A percentile compares a stretch with the other conserved stretches of the same genome.
Evolutionary conservation across 1,140 invertebrate genomes (phyloP).

Genomic region (Zaprionus tsacasi): DNA sequence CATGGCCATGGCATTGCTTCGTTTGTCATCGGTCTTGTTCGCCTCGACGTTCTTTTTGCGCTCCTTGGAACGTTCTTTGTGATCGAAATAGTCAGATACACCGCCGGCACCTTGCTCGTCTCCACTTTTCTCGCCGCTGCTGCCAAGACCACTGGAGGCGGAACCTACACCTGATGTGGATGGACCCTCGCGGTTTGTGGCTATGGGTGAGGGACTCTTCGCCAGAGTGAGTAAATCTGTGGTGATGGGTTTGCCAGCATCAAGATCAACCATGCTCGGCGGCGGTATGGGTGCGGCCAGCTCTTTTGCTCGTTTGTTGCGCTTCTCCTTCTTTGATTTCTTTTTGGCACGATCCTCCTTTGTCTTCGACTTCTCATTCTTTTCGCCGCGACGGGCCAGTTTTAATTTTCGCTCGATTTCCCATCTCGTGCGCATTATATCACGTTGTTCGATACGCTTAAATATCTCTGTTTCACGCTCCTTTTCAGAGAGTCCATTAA

Average conservation of each 20-base stretch:
- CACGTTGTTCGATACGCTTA: slow-evolving; percentile 96
- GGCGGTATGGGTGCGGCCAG: slow-evolving; percentile 65
- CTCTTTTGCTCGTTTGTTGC: slow-evolving; percentile 81
- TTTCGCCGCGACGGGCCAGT: slow-evolving; percentile 92
- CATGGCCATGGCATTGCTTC: slow-evolving; percentile 95
- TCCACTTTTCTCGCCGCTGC: slow-evolving; percentile 35
- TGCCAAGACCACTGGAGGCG: slow-evolving; percentile 13
- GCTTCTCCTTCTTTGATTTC: slow-evolving; percentile 81
- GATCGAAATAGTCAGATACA: slow-evolving; percentile 80
- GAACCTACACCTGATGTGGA: slow-evolving; percentile 49
- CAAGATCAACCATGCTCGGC: slow-evolving; percentile 62
- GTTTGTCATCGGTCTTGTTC: slow-evolving; percentile 92
- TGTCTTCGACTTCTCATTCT: slow-evolving; percentile 86
- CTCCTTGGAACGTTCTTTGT: slow-evolving; percentile 88
- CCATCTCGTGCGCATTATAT: slow-evolving; percentile 96
- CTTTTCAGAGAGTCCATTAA: slow-evolving; percentile 97
- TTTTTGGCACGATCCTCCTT: slow-evolving; percentile 87
- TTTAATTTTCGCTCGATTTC: slow-evolving; percentile 98
- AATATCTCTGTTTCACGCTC: slow-evolving; percentile 99
- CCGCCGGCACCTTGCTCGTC: slow-evolving; percentile 39
- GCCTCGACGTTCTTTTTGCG: slow-evolving; percentile 96
- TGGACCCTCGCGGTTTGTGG: slow-evolving; percentile 35
- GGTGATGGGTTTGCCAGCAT: slow-evolving; percentile 30
- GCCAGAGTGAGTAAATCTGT: slow-evolving; percentile 15
- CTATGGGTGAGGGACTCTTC: slow-evolving; percentile 49